Base-by-base conservation (phyloP, 1,140 invertebrate genomes). In the Drosophila tani region DNA sequence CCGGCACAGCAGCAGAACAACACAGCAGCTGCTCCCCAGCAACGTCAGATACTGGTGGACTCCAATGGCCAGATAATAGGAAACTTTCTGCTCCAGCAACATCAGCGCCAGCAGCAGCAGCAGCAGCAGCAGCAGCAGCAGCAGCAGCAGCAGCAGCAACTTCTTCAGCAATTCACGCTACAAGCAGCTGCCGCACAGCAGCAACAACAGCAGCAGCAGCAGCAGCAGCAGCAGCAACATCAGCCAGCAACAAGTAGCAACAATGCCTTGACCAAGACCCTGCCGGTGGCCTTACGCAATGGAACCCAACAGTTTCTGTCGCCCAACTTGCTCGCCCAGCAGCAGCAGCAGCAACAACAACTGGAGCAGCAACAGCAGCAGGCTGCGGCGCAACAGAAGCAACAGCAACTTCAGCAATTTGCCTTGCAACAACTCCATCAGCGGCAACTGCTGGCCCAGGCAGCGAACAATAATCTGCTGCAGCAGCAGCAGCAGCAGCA, bases 21-120 rank as follows among this genome's bases (percentile, higher is more conserved):
- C 56, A 73, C 45, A 73, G 77, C 81, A 76, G 24, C 59, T 63
- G 47, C 60, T 2, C 74, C 67, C 27, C 82, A 64, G 19, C 91
- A 92, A 47, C 82, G 91, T 12, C 88, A 92, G 63, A 92, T 92
- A 40, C 51, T 92, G 40, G 82, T 92, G 1, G 91, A 92, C 55
- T 91, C 91, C 6, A 92, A 92, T 75, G 91, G 91, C 8, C 91
- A 92, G 60, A 92, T 92, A 45, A 92, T 92, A n/a, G 91, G 91
- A 0, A 92, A 92, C 50, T 91, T 92, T 76, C 47, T 92, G 38
- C 41, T 92, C 0, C 53, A 56, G 35, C 53, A 56, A n/a, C 53
- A 56, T 14, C 53, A 55, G 40, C 53, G 35, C 2, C 53, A 55
- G 19, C 53, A 55, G 62, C 93, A 93, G 60, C 93, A 87, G n/a